A percentile compares a stretch with the other conserved stretches of the same genome.
phyloP scores from a whole-genome alignment of 2,797 vertebrate genomes.

The Vireo griseus region DNA sequence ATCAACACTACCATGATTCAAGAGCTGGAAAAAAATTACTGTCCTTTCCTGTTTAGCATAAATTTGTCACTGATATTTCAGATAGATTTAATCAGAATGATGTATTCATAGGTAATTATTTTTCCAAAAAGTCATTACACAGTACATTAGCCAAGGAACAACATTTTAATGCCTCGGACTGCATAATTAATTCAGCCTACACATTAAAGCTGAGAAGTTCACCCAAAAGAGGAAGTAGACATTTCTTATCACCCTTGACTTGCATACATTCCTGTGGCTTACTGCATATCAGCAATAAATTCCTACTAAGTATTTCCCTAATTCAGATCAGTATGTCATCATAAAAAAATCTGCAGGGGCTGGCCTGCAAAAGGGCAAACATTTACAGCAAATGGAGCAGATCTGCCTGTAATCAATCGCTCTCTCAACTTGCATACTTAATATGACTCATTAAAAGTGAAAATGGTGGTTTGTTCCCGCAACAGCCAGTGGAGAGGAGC shows the following conservation, averaged over 20 bases:
- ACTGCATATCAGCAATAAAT: neutral
- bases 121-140: neutral
- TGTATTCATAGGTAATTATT: neutral
- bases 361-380: neutral
- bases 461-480: neutral
- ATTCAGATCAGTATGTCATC: neutral
- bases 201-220: neutral
- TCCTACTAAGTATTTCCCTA: neutral
- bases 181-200: neutral
- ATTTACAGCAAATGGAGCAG: neutral
- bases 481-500: neutral
- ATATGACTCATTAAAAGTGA: neutral
- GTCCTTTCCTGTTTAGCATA: neutral
- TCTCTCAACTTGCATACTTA: neutral
- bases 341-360: neutral
- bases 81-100: neutral
- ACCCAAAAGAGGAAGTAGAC: neutral
- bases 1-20: neutral
- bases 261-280: neutral
- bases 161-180: neutral
- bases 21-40: neutral
- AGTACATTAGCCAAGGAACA: neutral
- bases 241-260: neutral
- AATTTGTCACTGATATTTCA: neutral
- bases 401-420: neutral